A percentile compares a stretch with the other conserved stretches of the same genome.
Conservation (phyloP, 2,888 invertebrate species). For the Chrysolina americana region DNA sequence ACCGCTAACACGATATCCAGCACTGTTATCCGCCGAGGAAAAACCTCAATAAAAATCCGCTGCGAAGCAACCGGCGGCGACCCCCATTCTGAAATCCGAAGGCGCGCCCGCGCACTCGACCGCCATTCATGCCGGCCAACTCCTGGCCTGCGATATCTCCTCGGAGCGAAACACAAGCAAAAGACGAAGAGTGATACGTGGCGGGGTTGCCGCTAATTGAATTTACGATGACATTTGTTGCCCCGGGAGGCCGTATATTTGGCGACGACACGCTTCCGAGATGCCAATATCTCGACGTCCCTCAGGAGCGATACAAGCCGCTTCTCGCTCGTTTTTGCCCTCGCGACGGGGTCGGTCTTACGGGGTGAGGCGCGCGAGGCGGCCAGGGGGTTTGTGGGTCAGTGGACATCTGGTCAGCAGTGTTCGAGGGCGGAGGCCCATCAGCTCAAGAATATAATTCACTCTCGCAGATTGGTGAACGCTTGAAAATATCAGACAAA, state of each 20-base stretch:
- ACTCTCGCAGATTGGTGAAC: too few relatives aligned
- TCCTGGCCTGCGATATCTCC: not conserved
- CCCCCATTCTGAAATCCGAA: too few relatives aligned
- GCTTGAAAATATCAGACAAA: too few relatives aligned
- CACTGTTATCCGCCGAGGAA: too few relatives aligned
- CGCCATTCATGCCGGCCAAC: not conserved
- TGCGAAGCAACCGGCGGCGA: too few relatives aligned
- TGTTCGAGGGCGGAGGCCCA: not conserved
- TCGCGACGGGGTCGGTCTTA: not conserved
- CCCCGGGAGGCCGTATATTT: slow-evolving; percentile 69
- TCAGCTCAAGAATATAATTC: too few relatives aligned
- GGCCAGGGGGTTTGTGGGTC: slow-evolving; percentile 15
- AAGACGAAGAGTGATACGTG: slow-evolving; percentile 54
- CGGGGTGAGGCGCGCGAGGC: not conserved
- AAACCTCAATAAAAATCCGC: too few relatives aligned
- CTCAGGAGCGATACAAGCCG: slow-evolving; percentile 63
- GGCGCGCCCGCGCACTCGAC: too few relatives aligned
- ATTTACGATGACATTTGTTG: slow-evolving; percentile 69
- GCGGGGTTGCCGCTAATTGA: slow-evolving; percentile 67
- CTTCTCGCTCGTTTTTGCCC: not conserved
- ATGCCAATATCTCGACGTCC: slow-evolving; percentile 67
- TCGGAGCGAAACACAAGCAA: not conserved
- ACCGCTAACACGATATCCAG: too few relatives aligned
- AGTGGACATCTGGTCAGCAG: not conserved
- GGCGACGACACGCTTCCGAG: slow-evolving; percentile 68